Evolutionary conservation across 2,113 vertebrate genomes (phyloP).

Genomic region (Malurus elegans): DNA sequence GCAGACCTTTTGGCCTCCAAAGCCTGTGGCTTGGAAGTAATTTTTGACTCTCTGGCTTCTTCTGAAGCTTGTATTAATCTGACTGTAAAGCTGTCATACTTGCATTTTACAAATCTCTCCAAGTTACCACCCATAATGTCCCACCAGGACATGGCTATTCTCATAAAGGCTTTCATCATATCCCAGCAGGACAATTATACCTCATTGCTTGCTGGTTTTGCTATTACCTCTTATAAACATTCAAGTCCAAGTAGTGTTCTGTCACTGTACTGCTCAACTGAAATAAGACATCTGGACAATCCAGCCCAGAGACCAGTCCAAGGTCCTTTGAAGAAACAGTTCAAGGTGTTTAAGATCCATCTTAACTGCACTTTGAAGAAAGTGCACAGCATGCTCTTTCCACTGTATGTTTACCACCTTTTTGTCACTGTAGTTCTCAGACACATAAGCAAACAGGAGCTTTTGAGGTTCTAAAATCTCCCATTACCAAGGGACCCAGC

Average conservation of each 20-base stretch:
- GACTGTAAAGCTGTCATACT: slow-evolving; percentile 67
- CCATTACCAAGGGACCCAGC: not conserved
- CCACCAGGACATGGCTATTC: slow-evolving; percentile 53
- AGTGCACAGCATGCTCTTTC: not conserved
- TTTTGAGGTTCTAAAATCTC: not conserved
- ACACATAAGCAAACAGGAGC: not conserved
- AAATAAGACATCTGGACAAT: slow-evolving; percentile 26
- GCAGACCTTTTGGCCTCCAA: slow-evolving; percentile 26
- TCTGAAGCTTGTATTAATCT: slow-evolving; percentile 61
- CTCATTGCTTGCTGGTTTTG: slow-evolving; percentile 55
- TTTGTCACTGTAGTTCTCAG: not conserved
- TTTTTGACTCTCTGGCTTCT: slow-evolving; percentile 64
- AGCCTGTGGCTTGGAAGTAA: slow-evolving; percentile 35
- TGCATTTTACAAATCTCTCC: slow-evolving; percentile 50
- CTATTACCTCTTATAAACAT: slow-evolving; percentile 53
- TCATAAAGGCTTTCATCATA: slow-evolving; percentile 63
- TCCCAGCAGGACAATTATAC: slow-evolving; percentile 68
- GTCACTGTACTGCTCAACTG: slow-evolving; percentile 44
- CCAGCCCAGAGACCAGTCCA: not conserved
- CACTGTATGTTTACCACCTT: not conserved
- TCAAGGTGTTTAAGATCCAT: not conserved
- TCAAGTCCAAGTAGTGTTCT: slow-evolving; percentile 22
- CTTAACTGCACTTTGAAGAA: not conserved
- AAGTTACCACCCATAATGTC: slow-evolving; percentile 64
- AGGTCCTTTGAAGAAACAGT: not conserved